Evolutionary conservation across 2,888 invertebrate species (phyloP).

Genomic region (Lepidochrysops patricia): DNA sequence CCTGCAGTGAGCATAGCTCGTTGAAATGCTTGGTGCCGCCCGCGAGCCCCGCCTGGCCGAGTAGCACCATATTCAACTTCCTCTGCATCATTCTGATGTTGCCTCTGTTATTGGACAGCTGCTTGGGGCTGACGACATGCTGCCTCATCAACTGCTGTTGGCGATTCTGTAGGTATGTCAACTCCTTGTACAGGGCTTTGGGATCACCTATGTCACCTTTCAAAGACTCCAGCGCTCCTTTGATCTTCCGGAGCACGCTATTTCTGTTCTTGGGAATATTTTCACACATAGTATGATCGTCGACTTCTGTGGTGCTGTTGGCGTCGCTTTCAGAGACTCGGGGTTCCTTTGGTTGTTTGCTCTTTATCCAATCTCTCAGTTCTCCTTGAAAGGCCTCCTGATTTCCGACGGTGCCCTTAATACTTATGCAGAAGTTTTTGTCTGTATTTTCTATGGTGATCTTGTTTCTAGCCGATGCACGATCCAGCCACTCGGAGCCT

Average conservation of each 20-base stretch:
- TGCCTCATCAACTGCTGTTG: slow-evolving; percentile 53
- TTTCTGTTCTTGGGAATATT: slow-evolving; percentile 51
- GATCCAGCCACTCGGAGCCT: slow-evolving; percentile 60
- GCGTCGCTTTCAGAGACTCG: slow-evolving; percentile 27
- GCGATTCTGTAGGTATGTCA: slow-evolving; percentile 53
- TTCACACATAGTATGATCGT: slow-evolving; percentile 22
- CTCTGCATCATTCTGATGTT: slow-evolving; percentile 60
- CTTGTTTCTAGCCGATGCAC: slow-evolving; percentile 42
- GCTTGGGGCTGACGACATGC: slow-evolving; percentile 44
- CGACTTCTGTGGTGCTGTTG: slow-evolving; percentile 20
- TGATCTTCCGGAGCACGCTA: slow-evolving; percentile 42
- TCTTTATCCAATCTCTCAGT: slow-evolving; percentile 52
- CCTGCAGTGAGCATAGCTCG: slow-evolving; percentile 48
- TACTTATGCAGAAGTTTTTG: slow-evolving; percentile 48
- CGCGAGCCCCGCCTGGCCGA: slow-evolving; percentile 75
- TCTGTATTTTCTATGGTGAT: slow-evolving; percentile 51
- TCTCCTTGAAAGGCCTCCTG: slow-evolving; percentile 70
- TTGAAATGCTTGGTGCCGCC: slow-evolving; percentile 64
- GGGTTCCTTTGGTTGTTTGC: slow-evolving; percentile 19
- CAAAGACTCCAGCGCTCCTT: slow-evolving; percentile 46
- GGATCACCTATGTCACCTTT: slow-evolving; percentile 69
- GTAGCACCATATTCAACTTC: slow-evolving; percentile 72
- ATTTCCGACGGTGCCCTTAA: slow-evolving; percentile 61
- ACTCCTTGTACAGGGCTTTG: slow-evolving; percentile 50
- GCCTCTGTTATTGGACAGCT: slow-evolving; percentile 42